Conservation (phyloP, 2,113 vertebrate genomes). For the Illadopsis cleaveri region DNA sequence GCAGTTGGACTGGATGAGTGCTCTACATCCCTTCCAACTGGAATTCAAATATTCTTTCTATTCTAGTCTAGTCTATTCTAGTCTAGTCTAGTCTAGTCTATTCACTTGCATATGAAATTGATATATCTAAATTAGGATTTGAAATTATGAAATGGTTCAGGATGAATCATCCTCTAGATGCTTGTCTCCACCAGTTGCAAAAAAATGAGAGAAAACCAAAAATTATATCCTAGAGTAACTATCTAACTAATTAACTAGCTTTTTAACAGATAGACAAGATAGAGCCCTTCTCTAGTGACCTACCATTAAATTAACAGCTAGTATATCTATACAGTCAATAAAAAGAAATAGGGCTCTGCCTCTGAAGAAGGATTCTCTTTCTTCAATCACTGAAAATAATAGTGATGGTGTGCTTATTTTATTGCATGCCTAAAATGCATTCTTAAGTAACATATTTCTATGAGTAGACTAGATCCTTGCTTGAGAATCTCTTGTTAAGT, state of each 20-base stretch:
- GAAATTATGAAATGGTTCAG: not conserved
- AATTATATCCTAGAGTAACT: fast-evolving
- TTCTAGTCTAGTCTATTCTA: not conserved
- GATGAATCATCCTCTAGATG: not conserved
- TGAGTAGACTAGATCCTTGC: not conserved
- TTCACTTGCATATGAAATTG: not conserved
- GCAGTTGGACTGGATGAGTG: not conserved
- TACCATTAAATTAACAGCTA: not conserved
- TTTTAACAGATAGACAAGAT: not conserved
- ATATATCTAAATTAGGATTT: not conserved
- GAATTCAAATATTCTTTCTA: not conserved
- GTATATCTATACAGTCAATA: not conserved
- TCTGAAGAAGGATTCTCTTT: not conserved
- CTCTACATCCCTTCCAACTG: not conserved
- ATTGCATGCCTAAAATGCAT: not conserved
- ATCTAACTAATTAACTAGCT: too few relatives aligned
- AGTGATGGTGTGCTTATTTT: not conserved
- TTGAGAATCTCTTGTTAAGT: not conserved
- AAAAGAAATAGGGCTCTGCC: not conserved
- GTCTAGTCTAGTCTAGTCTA: not conserved
- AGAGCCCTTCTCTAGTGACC: not conserved
- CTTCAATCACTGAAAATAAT: not conserved
- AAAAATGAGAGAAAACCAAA: not conserved
- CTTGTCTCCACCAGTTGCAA: not conserved
- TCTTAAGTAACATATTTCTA: not conserved